Evolutionary conservation across 2,113 vertebrate genomes (phyloP).

Genomic region (Anguilla japonica): DNA sequence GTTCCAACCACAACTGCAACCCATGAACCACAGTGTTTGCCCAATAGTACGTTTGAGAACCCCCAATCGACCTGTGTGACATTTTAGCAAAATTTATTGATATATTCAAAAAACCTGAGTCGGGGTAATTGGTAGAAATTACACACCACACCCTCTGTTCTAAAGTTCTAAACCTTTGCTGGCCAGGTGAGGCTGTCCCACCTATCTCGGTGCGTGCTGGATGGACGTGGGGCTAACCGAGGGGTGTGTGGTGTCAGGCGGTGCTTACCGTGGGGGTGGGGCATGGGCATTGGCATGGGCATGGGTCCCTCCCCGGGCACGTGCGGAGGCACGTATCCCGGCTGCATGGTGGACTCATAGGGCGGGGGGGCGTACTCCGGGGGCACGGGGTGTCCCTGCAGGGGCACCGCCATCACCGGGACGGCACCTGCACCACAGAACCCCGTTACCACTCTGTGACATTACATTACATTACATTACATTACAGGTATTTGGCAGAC

Average conservation of each 20-base stretch:
- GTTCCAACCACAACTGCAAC: too few relatives aligned
- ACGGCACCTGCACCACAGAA: slow-evolving; percentile 42
- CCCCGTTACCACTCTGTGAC: not conserved
- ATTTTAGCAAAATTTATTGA: too few relatives aligned
- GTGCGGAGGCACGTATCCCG: slow-evolving; percentile 82
- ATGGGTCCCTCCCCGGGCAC: slow-evolving; percentile 77
- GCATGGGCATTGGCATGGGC: slow-evolving; percentile 66
- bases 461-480: too few relatives aligned
- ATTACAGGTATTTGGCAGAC: too few relatives aligned
- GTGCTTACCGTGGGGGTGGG: slow-evolving; percentile 72
- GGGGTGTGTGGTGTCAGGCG: not conserved
- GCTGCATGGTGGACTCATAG: slow-evolving; percentile 79
- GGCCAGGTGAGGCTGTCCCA: not conserved
- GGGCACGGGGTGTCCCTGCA: slow-evolving; percentile 76
- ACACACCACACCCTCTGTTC: too few relatives aligned
- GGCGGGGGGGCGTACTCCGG: slow-evolving; percentile 90
- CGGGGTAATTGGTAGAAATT: too few relatives aligned
- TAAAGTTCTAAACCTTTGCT: too few relatives aligned
- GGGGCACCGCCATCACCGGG: slow-evolving; percentile 70
- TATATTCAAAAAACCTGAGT: too few relatives aligned
- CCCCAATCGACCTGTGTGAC: too few relatives aligned
- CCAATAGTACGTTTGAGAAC: too few relatives aligned
- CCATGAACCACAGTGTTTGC: too few relatives aligned
- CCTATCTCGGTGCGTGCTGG: not conserved
- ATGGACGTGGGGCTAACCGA: not conserved